Evolutionary conservation across 2,797 vertebrate genomes (phyloP).

Genomic region (Propithecus deckenii): DNA sequence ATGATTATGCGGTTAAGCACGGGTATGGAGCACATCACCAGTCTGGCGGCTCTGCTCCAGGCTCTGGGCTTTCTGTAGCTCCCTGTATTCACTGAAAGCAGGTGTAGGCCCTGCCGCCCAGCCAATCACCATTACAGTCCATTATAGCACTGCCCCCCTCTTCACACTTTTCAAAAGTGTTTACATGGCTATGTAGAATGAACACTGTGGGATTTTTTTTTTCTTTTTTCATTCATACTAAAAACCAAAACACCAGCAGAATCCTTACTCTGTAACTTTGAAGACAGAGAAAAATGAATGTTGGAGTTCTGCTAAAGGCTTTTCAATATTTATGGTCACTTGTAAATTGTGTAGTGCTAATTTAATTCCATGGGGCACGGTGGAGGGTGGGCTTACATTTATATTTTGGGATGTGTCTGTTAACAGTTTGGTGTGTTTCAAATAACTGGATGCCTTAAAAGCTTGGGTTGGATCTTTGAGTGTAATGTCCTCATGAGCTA

Average conservation of each 20-base stretch:
- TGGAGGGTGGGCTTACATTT: neutral
- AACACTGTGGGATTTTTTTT: neutral
- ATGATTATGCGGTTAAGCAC: slow-evolving; percentile 81
- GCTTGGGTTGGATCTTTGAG: neutral
- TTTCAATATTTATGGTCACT: neutral
- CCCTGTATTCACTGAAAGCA: slow-evolving; percentile 82
- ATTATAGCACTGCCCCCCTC: slow-evolving; percentile 11
- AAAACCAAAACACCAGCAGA: neutral
- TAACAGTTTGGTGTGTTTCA: neutral
- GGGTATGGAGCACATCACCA: slow-evolving; percentile 65
- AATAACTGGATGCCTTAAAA: neutral
- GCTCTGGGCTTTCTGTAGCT: slow-evolving; percentile 62
- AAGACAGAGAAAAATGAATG: neutral
- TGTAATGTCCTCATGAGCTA: neutral
- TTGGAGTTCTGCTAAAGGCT: neutral
- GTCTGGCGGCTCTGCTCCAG: slow-evolving; percentile 39
- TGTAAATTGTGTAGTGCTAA: neutral
- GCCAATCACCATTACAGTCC: neutral
- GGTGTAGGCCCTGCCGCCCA: slow-evolving; percentile 66
- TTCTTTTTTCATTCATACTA: neutral
- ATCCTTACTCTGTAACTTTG: neutral
- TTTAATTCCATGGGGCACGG: neutral
- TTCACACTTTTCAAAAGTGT: slow-evolving; percentile 38
- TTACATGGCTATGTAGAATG: neutral
- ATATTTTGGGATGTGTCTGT: neutral